Percentiles rank a stretch among this genome's conserved stretches.
Evolutionary conservation across 2,797 vertebrate species (phyloP).

Genomic region (Monodelphis domestica): DNA sequence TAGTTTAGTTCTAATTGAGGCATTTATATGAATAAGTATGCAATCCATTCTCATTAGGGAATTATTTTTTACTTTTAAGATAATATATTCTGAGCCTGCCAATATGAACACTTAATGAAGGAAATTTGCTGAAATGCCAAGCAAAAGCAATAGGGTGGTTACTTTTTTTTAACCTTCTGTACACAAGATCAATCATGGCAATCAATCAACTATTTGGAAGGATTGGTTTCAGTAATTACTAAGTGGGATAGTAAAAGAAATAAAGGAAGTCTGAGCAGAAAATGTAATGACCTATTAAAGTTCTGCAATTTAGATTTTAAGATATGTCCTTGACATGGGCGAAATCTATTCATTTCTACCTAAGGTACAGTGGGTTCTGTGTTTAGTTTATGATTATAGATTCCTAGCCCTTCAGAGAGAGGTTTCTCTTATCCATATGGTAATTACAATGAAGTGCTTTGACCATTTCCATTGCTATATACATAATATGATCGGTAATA

Average conservation of each 20-base stretch:
- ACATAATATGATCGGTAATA: background rate
- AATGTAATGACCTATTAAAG: constrained; percentile 37
- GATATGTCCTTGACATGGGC: constrained; percentile 11
- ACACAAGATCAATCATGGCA: constrained; percentile 67
- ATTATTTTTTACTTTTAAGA: constrained; percentile 52
- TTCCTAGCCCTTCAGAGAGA: background rate
- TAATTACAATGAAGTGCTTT: background rate
- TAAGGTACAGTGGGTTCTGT: background rate
- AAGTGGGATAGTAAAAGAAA: constrained; percentile 65
- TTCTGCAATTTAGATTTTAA: constrained; percentile 50
- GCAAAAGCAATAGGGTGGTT: constrained; percentile 45
- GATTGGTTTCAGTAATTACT: constrained; percentile 69
- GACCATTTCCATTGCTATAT: background rate
- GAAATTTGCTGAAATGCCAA: constrained; percentile 66
- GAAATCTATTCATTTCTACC: background rate
- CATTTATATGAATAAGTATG: constrained; percentile 46
- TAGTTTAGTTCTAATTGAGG: constrained; percentile 32
- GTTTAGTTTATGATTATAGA: background rate
- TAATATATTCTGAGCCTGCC: constrained; percentile 54
- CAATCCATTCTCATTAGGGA: constrained; percentile 44
- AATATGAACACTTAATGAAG: constrained; percentile 72
- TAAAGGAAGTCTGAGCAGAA: constrained; percentile 48
- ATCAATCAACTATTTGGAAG: constrained; percentile 72
- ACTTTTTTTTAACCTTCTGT: constrained; percentile 19
- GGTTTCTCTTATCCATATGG: background rate